Base-by-base conservation (phyloP, 2,888 invertebrate genomes). In the Parapristionchus giblindavisi region DNA sequence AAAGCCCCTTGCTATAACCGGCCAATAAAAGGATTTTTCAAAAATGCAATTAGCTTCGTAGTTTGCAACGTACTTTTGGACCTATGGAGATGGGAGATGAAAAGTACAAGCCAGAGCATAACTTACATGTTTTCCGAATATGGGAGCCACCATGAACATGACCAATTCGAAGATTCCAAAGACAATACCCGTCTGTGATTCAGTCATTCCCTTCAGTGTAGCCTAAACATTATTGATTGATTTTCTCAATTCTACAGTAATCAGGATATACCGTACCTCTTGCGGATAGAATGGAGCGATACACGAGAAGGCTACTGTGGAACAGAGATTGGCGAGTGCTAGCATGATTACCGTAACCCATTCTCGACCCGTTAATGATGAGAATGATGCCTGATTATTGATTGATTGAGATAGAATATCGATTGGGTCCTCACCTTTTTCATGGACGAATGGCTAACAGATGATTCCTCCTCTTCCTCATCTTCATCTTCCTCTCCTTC, bases 211-310 rank as follows among this genome's bases (percentile, higher is more conserved):
- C 76, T 87, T 87, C 51, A 75, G 27, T 36, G 76, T 77, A 8
- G 87, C 87, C 78, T 79, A 52, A 51, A 76, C 52, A 5, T 11
- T 14, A 14, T 14, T 24, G 56, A 24, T 54, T 14, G 56, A 24
- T n/a, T 54, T 24, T 21, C 56, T 29, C 32, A 14, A 56, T 8
- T 27, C 56, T 27, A 27, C 29, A n/a, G 61, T 17, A 61, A 24
- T 2, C 5, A n/a, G 5, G 5, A 5, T 17, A 21, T 66, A 66
- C 58, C 32, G 40, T 52, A 83, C 84, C 77, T 88, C 87, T 5
- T 70, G 68, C 11, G 87, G 87, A 75, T 87, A 87, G 71, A 87
- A 87, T 11, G 87, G 87, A 5, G 87, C 87, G 51, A 87, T 88
- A 72, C 86, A 87, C 34, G 82, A 81, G 77, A 87, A 87, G 5